Base-by-base conservation (phyloP, 1,140 invertebrate genomes). In the Mercenaria mercenaria region DNA sequence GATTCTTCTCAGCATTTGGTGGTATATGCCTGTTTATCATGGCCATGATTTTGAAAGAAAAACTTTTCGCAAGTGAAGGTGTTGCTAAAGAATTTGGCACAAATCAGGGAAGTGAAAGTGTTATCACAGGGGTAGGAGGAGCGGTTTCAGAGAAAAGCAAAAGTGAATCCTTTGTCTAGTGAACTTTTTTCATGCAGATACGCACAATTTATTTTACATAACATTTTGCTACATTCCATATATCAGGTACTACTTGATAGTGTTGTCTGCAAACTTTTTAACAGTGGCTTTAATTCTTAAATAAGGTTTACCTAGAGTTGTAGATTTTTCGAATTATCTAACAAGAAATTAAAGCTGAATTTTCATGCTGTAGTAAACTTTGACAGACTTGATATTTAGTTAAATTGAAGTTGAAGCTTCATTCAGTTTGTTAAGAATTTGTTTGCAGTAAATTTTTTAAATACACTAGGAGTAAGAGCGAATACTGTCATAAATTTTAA, bases 1-100 rank as follows among this genome's bases (percentile, higher is more conserved):
- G 98, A 91, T 97, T 99, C 81, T 97, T 99, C 92, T 86, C 92
- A 15, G 93, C 94, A 18, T 94, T 95, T 79, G 92, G 93, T 15
- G 95, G 95, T 2, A 93, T 96, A 69, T 92, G 90, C 32, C 41
- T 94, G 1, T 94, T 95, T 56, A 90, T 95, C n/a, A 91, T 92
- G 67, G 92, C 90, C 13, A 92, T 94, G n/a, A 90, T 94, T 64
- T 91, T 92, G 50, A 92, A 92, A 56, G 92, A 93, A 32, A 91
- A 93, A 84, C 83, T 86, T 37, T 89, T 89, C 67, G 32, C 41
- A 50, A 82, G 37, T 43, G 84, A 85, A 18, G 80, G 83, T 32
- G 69, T 90, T 39, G 80, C 89, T 15, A 88, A 88, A 50, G 88
- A 88, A 41, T 29, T 89, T 1, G 81, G 84, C 10, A 13, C 37